Evolutionary conservation across 2,797 vertebrate species (phyloP).

Genomic region (Lithobates sylvaticus): DNA sequence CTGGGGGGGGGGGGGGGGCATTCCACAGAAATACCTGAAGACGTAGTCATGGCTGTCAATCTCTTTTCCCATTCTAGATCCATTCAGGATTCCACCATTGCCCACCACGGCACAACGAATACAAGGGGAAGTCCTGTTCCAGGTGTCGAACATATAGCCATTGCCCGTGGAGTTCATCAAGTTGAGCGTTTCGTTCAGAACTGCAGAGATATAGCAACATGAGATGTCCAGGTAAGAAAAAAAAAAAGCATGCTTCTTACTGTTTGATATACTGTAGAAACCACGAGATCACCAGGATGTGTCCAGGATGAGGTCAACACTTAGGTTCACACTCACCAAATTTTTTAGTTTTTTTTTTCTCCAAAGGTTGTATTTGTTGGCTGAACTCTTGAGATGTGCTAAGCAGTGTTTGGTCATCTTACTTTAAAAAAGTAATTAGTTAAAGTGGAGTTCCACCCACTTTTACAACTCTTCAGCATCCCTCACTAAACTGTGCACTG

Average conservation of each 20-base stretch:
- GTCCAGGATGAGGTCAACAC: too few species aligned
- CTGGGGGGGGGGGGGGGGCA: too few species aligned
- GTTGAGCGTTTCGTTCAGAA: slow-evolving; percentile 70
- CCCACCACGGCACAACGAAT: slow-evolving; percentile 83
- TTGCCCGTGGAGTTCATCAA: slow-evolving; percentile 76
- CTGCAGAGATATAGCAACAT: slow-evolving; percentile 65
- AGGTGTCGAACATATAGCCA: slow-evolving; percentile 76
- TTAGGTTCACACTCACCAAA: too few species aligned
- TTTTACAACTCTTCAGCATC: too few species aligned
- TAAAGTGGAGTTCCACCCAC: too few species aligned
- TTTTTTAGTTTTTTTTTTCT: too few species aligned
- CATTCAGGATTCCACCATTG: slow-evolving; percentile 82
- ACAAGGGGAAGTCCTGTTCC: slow-evolving; percentile 70
- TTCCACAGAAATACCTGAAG: slow-evolving; percentile 75
- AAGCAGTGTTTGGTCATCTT: too few species aligned
- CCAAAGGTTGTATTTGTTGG: too few species aligned
- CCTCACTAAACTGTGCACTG: too few species aligned
- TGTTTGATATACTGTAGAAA: not conserved
- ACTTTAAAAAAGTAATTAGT: too few species aligned
- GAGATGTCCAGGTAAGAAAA: not conserved
- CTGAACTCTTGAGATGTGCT: too few species aligned
- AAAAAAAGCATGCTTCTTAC: not conserved
- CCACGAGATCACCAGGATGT: not conserved
- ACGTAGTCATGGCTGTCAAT: slow-evolving; percentile 84
- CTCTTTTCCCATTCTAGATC: slow-evolving; percentile 77